phyloP scores from a whole-genome alignment of 1,140 invertebrate species.

The Potamilus streckersoni region DNA sequence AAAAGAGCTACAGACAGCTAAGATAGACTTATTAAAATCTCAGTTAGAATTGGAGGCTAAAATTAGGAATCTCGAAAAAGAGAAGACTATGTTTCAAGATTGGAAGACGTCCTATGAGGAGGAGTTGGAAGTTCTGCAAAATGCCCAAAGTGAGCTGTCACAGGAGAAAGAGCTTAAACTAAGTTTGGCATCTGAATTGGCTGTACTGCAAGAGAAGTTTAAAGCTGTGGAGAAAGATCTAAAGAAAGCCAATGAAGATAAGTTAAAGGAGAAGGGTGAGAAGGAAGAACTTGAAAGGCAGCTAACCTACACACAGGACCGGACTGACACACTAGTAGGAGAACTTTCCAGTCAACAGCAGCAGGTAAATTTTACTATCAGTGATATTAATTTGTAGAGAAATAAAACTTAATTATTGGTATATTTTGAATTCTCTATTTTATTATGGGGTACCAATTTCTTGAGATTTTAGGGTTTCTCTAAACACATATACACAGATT shows the following conservation, averaged over 20 bases:
- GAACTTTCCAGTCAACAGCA: slow-evolving; percentile 37
- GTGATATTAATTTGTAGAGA: no score
- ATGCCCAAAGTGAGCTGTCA: background rate
- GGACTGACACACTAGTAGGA: slow-evolving; percentile 20
- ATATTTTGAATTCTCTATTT: background rate
- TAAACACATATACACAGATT: no score
- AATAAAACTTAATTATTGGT: background rate
- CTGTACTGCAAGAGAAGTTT: slow-evolving; percentile 13
- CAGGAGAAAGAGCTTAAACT: slow-evolving; percentile 16
- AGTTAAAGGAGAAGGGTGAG: slow-evolving; percentile 15
- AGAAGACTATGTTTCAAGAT: background rate
- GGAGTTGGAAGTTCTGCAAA: no score
- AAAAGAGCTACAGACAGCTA: slow-evolving; percentile 17
- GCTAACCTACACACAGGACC: slow-evolving; percentile 24
- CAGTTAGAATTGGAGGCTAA: slow-evolving; percentile 22
- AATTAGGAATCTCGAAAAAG: slow-evolving; percentile 3
- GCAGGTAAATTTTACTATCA: slow-evolving; percentile 27
- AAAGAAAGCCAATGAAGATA: slow-evolving; percentile 23
- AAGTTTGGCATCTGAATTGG: slow-evolving; percentile 1
- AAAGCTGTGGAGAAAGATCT: slow-evolving; percentile 19
- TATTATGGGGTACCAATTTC: background rate
- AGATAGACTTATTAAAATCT: slow-evolving; percentile 27
- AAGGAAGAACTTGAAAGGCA: slow-evolving; percentile 28
- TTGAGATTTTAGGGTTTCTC: no score
- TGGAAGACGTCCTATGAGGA: no score